A percentile compares a stretch with the other conserved stretches of the same genome.
phyloP scores from a whole-genome alignment of 2,113 vertebrate genomes.

The Halcyon senegalensis region DNA sequence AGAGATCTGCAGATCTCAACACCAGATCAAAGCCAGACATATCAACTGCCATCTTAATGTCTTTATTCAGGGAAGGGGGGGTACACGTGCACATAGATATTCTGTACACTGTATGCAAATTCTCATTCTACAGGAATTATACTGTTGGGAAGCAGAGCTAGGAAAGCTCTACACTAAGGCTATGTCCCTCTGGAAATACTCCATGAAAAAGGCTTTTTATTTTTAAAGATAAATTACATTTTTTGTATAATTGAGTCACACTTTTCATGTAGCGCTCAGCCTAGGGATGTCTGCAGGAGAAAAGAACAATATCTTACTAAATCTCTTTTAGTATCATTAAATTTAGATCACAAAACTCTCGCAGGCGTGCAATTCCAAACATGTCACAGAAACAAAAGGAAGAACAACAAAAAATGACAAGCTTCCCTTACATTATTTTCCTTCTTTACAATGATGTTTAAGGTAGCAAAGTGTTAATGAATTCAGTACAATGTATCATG shows the following conservation, averaged over 20 bases:
- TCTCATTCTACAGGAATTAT: slow-evolving; percentile 68
- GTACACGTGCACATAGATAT: neutral
- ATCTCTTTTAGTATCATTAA: slow-evolving; percentile 80
- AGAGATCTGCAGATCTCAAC: neutral
- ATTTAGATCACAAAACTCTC: slow-evolving; percentile 80
- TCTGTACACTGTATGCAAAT: slow-evolving; percentile 21
- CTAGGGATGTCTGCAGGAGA: slow-evolving; percentile 69
- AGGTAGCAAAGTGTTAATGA: slow-evolving; percentile 81
- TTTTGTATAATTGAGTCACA: slow-evolving; percentile 76
- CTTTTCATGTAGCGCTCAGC: slow-evolving; percentile 67
- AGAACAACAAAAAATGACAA: slow-evolving; percentile 74
- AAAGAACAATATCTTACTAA: slow-evolving; percentile 79
- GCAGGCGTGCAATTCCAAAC: slow-evolving; percentile 71
- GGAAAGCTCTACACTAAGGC: slow-evolving; percentile 62
- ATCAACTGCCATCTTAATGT: neutral
- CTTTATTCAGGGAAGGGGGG: neutral
- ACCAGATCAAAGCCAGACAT: neutral
- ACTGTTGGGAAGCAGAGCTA: slow-evolving; percentile 69
- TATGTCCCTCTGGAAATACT: slow-evolving; percentile 62
- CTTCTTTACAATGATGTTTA: slow-evolving; percentile 72
- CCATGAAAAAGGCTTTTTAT: slow-evolving; percentile 68
- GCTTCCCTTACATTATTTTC: slow-evolving; percentile 72
- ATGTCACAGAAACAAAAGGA: slow-evolving; percentile 77
- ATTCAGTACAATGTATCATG: slow-evolving; percentile 68
- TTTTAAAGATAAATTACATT: slow-evolving; percentile 76